phyloP scores from a whole-genome alignment of 2,888 invertebrate species.

The Chymomyza procnemis region DNA sequence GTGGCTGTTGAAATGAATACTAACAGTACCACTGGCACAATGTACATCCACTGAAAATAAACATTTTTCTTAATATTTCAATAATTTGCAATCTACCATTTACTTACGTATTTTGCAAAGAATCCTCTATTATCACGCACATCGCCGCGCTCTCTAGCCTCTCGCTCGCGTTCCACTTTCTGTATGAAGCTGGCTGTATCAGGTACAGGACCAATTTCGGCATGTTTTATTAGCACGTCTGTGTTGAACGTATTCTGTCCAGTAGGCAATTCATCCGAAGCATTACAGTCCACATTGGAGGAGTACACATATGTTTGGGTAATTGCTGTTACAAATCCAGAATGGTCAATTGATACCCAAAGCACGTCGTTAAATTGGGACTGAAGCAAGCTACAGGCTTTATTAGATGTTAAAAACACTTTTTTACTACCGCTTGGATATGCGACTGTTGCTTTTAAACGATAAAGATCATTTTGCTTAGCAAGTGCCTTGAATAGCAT shows the following conservation, averaged over 20 bases:
- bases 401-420: constrained; percentile 87
- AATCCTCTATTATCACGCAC: constrained; percentile 96
- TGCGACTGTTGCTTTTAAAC: constrained; percentile 84
- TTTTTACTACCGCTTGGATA: constrained; percentile 84
- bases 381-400: constrained; percentile 88
- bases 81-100: not conserved
- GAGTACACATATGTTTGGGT: constrained; percentile 81
- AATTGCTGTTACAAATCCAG: constrained; percentile 88
- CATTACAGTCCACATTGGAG: constrained; percentile 68
- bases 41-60: constrained; percentile 98
- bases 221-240: constrained; percentile 87
- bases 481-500: constrained; percentile 81
- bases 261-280: constrained; percentile 32
- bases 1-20: constrained; percentile 92
- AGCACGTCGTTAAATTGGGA: constrained; percentile 88
- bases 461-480: constrained; percentile 85
- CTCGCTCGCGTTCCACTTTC: constrained; percentile 93
- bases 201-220: constrained; percentile 91
- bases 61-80: not conserved
- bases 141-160: constrained; percentile 92
- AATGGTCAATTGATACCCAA: constrained; percentile 88
- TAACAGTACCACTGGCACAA: constrained; percentile 94
- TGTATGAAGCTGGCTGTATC: constrained; percentile 97
- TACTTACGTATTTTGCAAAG: constrained; percentile 97
- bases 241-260: constrained; percentile 82